These are phyloP conservation scores for Drosophila stalkeri DNA, from an alignment of 2,888 invertebrate species.

Conservation along the genomic window DNA sequence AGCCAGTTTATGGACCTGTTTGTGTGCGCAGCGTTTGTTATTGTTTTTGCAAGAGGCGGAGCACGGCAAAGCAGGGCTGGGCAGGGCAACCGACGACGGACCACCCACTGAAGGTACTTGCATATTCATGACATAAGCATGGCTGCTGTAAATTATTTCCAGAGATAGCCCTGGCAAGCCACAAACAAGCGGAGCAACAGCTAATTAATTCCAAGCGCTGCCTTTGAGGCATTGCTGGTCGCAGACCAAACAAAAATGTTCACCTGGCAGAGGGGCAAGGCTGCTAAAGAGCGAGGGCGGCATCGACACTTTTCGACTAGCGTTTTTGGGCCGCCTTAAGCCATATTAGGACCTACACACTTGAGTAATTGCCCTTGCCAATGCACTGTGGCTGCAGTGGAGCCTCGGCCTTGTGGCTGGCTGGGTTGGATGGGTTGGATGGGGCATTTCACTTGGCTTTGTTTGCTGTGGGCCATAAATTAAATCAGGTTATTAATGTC, in stretches of 20 bases:
- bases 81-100: not conserved
- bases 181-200: conserved; percentile 63
- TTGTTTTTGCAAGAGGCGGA: conserved; percentile 33
- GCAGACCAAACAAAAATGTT: conserved; percentile 51
- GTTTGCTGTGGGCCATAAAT: conserved; percentile 77
- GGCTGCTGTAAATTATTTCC: conserved; percentile 71
- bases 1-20: conserved; percentile 68
- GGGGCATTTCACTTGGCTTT: conserved; percentile 54
- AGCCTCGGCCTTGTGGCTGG: conserved; percentile 23
- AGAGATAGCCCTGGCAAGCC: conserved; percentile 64
- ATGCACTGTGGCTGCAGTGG: conserved; percentile 62
- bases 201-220: conserved; percentile 83
- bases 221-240: conserved; percentile 74
- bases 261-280: conserved; percentile 46
- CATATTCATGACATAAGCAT: conserved; percentile 74
- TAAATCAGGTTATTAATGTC: conserved; percentile 79
- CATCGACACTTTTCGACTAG: conserved; percentile 11
- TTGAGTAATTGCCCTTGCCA: conserved; percentile 73
- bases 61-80: not conserved
- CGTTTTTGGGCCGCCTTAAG: conserved; percentile 57
- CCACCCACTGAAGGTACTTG: conserved; percentile 38
- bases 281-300: conserved; percentile 8
- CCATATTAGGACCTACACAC: conserved; percentile 64
- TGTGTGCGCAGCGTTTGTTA: conserved; percentile 51
- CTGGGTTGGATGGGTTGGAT: too few relatives aligned